Evolutionary conservation across 2,797 vertebrate genomes (phyloP), one percentile per base, ranked within the genome.

Genomic region (Cacajao melanocephalus): DNA sequence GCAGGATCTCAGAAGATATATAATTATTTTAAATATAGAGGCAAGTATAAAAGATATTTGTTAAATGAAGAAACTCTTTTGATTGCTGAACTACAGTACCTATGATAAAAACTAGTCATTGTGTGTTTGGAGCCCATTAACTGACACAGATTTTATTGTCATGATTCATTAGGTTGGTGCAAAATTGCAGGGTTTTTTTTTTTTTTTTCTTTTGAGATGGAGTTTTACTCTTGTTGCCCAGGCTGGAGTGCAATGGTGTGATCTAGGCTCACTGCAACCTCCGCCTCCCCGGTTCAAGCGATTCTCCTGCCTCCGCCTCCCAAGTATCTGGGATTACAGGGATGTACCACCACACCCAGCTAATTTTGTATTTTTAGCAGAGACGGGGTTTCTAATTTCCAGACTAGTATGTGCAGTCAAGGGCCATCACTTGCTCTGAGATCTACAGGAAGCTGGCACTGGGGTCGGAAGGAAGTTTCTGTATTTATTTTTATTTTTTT

Each of bases 1-100:
- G 50, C 57, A 87, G 80, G 72, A 90, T 46, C 61, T 90, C 70
- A 85, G 17, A 88, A 50, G 48, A 46, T 22, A 61, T 57, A 88
- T 88, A 46, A 19, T 57, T 79, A 88, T 88, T 48, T 39, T 84
- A 70, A 52, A 41, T 78, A 41, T 19, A 76, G 72, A 92, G 61
- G 36, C 14, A 89, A 26, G 12, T 22, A 50, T 30, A 44, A 15
- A 90, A 82, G 41, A 50, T 12, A 64, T 44, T 90, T 88, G 28
- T 73, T 86, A 50, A 39, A 26, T 61, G 73, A 70, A 70, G 39
- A 79, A 61, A 36, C 8, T 48, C 28, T 92, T 73, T 78, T 76
- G 24, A 57, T 94, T 58, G 87, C 70, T 48, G 28, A 50, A 48
- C 26, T 41, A 36, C 1, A 58, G 46, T 33, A 4, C 12, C 26